A percentile compares a stretch with the other conserved stretches of the same genome.
Conservation (phyloP, 2,113 vertebrate genomes). For the Indicator indicator region DNA sequence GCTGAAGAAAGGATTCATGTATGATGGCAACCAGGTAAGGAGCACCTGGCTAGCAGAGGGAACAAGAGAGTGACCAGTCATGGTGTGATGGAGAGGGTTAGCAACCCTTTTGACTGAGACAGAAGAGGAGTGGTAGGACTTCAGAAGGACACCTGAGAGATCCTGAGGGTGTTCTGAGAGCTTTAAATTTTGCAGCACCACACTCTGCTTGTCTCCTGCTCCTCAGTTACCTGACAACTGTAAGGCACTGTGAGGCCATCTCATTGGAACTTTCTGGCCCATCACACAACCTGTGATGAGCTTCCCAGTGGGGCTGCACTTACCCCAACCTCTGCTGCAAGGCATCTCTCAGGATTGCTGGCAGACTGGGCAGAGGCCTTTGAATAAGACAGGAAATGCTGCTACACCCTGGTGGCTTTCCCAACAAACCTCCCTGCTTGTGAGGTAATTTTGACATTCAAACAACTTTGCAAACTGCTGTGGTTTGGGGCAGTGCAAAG, state of each 20-base stretch:
- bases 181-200: background rate
- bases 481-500: background rate
- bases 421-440: background rate
- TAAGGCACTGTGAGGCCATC: background rate
- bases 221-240: background rate
- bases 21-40: conserved; percentile 89
- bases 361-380: background rate
- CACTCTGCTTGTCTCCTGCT: background rate
- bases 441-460: background rate
- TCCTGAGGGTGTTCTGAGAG: background rate
- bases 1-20: conserved; percentile 85
- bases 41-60: background rate
- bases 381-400: background rate
- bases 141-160: background rate
- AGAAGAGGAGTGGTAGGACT: background rate
- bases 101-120: too few species aligned
- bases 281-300: background rate
- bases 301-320: background rate
- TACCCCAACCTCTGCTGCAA: background rate
- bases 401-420: background rate
- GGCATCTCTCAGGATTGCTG: background rate
- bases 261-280: background rate
- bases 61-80: background rate
- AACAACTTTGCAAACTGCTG: background rate
- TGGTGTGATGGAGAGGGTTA: background rate